Evolutionary conservation across 2,888 invertebrate species (phyloP), one percentile per base, ranked within the genome.

Genomic region (Nomada hirtipes): DNA sequence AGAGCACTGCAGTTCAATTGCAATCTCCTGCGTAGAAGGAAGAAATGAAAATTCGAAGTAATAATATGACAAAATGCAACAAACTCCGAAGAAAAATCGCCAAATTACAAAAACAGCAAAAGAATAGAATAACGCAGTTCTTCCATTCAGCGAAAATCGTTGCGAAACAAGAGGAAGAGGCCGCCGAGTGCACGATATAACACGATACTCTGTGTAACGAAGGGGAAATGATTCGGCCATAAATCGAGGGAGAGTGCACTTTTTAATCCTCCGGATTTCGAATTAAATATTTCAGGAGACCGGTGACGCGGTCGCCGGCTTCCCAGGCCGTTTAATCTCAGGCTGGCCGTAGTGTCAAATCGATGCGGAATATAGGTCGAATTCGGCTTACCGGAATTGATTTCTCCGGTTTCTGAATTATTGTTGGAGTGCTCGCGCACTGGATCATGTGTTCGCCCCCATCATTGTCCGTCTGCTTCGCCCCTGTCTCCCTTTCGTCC

Each of bases 291-390:
- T 85, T 85, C 75, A 86, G 74, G 71, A 80, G 73, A 69, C 76
- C 81, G 76, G 59, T 77, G 85, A 86, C 75, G 84, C 80, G 84
- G 77, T 80, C 71, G 77, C 74, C 68, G 71, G 86, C 44, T 72
- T 78, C 86, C 75, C 70, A 60, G 81, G 69, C 73, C 74, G 78
- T 87, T 86, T 86, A 86, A 86, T 86, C 86, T 84, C 68, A 59
- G 81, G 73, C 74, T 64, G 76, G 75, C 61, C 80, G 65, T 84
- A 73, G 86, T 82, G 84, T 86, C 84, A 82, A 84, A 87, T 87
- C 87, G 87, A 87, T 88, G 84, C 60, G 80, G 86, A 87, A 87
- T 87, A 71, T 87, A 84, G 87, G 87, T 88, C 87, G 88, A 86
- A 87, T 87, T 87, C 86, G 80, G 86, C 87, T 87, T 88, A 88